phyloP scores from a whole-genome alignment of 2,888 invertebrate species.

The Drepanosiphum platanoidis region DNA sequence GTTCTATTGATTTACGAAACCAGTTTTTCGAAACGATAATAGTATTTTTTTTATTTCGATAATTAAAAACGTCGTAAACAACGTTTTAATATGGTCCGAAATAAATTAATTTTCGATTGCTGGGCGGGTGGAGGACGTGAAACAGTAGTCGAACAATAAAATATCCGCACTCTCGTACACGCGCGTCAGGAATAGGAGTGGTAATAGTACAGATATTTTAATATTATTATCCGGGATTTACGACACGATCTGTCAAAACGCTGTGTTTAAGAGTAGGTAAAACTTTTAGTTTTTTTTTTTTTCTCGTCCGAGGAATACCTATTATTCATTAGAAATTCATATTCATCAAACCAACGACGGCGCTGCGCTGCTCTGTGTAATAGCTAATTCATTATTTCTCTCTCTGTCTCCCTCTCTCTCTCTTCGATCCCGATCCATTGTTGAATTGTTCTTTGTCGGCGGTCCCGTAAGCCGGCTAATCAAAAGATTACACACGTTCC shows the following conservation, averaged over 20 bases:
- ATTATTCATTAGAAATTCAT: background rate
- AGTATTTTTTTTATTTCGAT: background rate
- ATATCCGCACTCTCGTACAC: background rate
- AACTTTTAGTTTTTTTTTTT: background rate
- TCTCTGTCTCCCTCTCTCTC: too few relatives aligned
- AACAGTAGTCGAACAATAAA: slow-evolving; percentile 8
- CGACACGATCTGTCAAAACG: background rate
- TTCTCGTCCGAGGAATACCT: background rate
- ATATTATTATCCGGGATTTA: background rate
- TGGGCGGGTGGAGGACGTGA: background rate
- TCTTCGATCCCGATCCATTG: background rate
- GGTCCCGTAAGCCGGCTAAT: slow-evolving; percentile 9
- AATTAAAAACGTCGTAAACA: background rate
- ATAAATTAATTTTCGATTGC: background rate
- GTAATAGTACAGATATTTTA: background rate
- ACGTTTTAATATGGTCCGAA: background rate
- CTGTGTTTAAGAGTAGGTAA: background rate
- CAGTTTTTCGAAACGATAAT: background rate
- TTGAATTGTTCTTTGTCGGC: slow-evolving; percentile 36
- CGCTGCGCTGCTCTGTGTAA: background rate
- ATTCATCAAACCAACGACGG: background rate
- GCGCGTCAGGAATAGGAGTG: background rate
- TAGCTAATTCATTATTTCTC: background rate
- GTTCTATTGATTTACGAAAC: background rate
- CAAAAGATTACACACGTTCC: slow-evolving; percentile 25